Percentiles rank a stretch among this genome's conserved stretches.
Conservation (phyloP, 2,888 invertebrate species). For the Tenthredo mesomela region DNA sequence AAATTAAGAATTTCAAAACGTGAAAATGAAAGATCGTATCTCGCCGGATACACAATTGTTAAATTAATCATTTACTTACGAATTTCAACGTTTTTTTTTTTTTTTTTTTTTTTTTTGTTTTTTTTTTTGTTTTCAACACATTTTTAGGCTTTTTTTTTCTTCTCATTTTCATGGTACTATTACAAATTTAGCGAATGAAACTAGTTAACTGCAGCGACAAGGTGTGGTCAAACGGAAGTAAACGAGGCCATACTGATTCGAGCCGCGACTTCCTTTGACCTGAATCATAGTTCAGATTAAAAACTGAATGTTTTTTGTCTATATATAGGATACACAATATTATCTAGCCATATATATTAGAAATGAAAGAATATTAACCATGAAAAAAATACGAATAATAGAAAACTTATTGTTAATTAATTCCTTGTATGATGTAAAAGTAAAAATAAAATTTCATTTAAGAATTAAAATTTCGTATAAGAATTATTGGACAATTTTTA, state of each 20-base stretch:
- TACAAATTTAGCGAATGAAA: too few species aligned
- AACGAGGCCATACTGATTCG: slow-evolving; percentile 6
- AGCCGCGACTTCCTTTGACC: slow-evolving; percentile 30
- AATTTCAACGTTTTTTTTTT: too few species aligned
- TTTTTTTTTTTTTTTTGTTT: too few species aligned
- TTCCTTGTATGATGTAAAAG: neutral
- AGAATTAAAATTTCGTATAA: neutral
- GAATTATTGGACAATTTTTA: neutral
- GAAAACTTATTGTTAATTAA: neutral
- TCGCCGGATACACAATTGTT: too few species aligned
- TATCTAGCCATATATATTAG: neutral
- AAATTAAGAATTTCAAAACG: too few species aligned
- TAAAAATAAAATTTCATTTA: neutral
- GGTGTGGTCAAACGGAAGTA: slow-evolving; percentile 31
- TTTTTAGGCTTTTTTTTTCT: too few species aligned
- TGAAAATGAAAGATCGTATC: too few species aligned
- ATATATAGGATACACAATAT: neutral
- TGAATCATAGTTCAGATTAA: neutral
- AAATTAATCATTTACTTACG: too few species aligned
- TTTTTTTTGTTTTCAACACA: too few species aligned
- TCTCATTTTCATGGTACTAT: too few species aligned
- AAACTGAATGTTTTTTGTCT: neutral
- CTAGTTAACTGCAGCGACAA: neutral
- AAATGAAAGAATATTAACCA: neutral
- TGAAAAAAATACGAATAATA: neutral